Conservation (phyloP, 2,797 vertebrate species). For the Girardinus metallicus region DNA sequence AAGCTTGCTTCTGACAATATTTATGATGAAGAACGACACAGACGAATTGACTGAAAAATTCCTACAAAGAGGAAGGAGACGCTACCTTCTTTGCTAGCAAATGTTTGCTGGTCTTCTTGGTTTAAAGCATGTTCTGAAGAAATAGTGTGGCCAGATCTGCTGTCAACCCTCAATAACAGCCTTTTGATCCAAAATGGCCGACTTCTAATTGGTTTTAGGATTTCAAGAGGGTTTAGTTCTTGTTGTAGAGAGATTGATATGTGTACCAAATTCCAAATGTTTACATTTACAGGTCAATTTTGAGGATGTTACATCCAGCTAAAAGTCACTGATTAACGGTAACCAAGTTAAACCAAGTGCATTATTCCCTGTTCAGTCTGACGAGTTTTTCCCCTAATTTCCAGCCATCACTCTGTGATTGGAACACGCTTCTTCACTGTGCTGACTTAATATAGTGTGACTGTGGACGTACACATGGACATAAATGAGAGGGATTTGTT, state of each 20-base stretch:
- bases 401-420: neutral
- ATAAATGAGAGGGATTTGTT: slow-evolving; percentile 52
- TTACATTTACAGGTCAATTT: neutral
- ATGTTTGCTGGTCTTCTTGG: neutral
- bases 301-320: neutral
- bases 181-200: neutral
- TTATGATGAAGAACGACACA: neutral
- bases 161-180: neutral
- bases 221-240: neutral
- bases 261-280: neutral
- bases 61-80: neutral
- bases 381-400: neutral
- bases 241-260: neutral
- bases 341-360: neutral
- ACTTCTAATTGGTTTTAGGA: neutral
- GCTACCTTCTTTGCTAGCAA: neutral
- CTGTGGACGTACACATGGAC: slow-evolving; percentile 27
- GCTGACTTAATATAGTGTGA: slow-evolving; percentile 24
- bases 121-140: neutral
- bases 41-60: neutral
- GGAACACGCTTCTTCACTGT: slow-evolving; percentile 9
- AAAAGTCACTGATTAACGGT: neutral
- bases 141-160: neutral
- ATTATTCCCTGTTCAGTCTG: neutral
- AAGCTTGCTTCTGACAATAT: neutral